Percentiles rank a stretch among this genome's conserved stretches.
Conservation (phyloP, 2,113 vertebrate species). For the Apaloderma vittatum region DNA sequence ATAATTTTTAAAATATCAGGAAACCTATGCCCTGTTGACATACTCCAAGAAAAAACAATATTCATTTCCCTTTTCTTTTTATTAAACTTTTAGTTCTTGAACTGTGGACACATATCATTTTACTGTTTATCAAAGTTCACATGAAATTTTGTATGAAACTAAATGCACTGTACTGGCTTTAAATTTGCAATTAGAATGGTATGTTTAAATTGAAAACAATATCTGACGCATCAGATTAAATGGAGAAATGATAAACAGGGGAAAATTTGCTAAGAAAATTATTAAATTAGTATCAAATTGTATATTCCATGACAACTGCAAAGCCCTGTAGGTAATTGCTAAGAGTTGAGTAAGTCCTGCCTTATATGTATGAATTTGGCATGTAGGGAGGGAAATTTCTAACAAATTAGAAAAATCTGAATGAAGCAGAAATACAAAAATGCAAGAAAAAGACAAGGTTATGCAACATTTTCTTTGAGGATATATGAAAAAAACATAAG, state of each 20-base stretch:
- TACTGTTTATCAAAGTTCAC: slow-evolving; percentile 73
- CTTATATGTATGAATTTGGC: not conserved
- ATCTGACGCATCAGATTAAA: not conserved
- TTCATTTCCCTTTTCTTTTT: slow-evolving; percentile 72
- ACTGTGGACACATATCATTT: slow-evolving; percentile 46
- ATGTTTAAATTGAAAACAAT: slow-evolving; percentile 55
- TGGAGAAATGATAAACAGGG: slow-evolving; percentile 5
- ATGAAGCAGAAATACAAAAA: not conserved
- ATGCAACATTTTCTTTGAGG: not conserved
- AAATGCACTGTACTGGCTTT: not conserved
- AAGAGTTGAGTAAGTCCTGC: not conserved
- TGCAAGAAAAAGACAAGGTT: not conserved
- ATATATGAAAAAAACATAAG: not conserved
- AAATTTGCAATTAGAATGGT: slow-evolving; percentile 31
- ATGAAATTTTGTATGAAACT: slow-evolving; percentile 27
- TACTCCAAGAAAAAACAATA: slow-evolving; percentile 68
- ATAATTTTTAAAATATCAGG: slow-evolving; percentile 49
- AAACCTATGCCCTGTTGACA: slow-evolving; percentile 60
- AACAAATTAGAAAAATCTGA: not conserved
- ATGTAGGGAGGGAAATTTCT: not conserved
- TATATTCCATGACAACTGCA: not conserved
- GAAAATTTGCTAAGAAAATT: not conserved
- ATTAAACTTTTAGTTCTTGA: slow-evolving; percentile 78
- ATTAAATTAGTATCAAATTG: slow-evolving; percentile 24
- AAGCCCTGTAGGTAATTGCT: not conserved